Base-by-base conservation (phyloP, 1,140 invertebrate genomes). In the Aleiodes sp. region DNA sequence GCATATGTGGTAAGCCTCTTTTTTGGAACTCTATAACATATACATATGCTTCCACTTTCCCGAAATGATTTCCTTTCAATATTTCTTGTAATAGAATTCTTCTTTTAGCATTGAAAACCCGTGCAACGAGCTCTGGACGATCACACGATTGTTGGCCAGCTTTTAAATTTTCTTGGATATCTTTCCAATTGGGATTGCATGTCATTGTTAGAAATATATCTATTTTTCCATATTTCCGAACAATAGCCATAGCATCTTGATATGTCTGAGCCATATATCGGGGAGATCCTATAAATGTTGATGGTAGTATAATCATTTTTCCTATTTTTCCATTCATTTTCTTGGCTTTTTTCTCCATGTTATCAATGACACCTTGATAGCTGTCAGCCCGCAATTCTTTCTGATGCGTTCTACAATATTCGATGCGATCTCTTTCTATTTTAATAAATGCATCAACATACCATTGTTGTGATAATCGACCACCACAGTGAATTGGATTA, bases 1-100 rank as follows among this genome's bases (percentile, higher is more conserved):
- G 80, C 60, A 72, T 76, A 78, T 88, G 88, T 0, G 87, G 86
- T 26, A 88, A 73, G 8, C 88, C 86, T 67, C 86, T 75, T 72
- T 88, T 88, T 71, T 87, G 87, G 66, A 60, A 65, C 31, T 62
- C 60, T 21, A 64, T 41, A 16, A 33, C 35, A 19, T 37, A 64
- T 19, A 64, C 62, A 14, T 33, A 64, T 64, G 62, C 62, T 37
- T 10, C 24, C 21, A 33, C 24, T 41, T 64, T 33, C 14, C 62
- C 62, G 37, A 64, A 64, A 19, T 33, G 37, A 41, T 64, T n/a
- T 7, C 37, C 14, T 35, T 46, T 39, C 24, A 52, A 65, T 39
- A n/a, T 46, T 65, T 29, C 39, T 43, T 46, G 46, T 39, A 24
- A 65, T 52, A 46, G 26, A 52, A 29, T 19, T 46, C 29, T 52